Evolutionary conservation across 2,888 invertebrate species (phyloP), one percentile per base, ranked within the genome.

Genomic region (Limnephilus rhombicus): DNA sequence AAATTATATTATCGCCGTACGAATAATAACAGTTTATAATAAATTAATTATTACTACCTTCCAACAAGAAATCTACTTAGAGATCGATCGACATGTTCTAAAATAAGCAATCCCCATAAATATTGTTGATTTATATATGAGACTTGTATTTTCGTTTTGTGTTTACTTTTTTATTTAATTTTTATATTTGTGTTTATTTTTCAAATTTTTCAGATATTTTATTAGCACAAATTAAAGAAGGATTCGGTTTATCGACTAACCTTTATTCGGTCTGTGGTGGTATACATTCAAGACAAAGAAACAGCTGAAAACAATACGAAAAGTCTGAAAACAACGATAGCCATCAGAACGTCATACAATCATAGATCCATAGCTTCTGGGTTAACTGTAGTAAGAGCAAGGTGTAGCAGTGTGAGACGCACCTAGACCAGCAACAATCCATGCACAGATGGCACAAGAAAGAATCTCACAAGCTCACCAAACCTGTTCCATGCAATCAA

Each of bases 401-500:
- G 68, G 68, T 24, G n/a, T 68, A 37, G 85, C 37, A 11, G 41
- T 18, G 85, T 41, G 85, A 41, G 85, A 41, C 85, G 18, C 82
- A 31, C 34, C 82, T 83, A 37, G 15, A 83, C 68, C 68, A 68
- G 9, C 68, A 68, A 68, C n/a, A 68, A 68, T 18, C 68, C 68
- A 68, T 24, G 83, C 31, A 37, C 83, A 34, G 83, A 83, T 34
- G 83, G 83, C 31, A 29, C 37, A 24, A 31, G 83, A 83, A 83
- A 41, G 34, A 68, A 68, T 68, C 68, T 18, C 9, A n/a, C 68
- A 37, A 45, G 45, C 86, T 29, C 45, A 86, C 86, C 86, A 86
- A 86, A 86, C 86, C 86, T 49, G 86, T 86, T 86, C 86, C 24
- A 9, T 45, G 86, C 86, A 45, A 86, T 86, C 85, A 41, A 86